phyloP scores from a whole-genome alignment of 92 coral and sea anemone genomes.

The Phymanthus crucifer region DNA sequence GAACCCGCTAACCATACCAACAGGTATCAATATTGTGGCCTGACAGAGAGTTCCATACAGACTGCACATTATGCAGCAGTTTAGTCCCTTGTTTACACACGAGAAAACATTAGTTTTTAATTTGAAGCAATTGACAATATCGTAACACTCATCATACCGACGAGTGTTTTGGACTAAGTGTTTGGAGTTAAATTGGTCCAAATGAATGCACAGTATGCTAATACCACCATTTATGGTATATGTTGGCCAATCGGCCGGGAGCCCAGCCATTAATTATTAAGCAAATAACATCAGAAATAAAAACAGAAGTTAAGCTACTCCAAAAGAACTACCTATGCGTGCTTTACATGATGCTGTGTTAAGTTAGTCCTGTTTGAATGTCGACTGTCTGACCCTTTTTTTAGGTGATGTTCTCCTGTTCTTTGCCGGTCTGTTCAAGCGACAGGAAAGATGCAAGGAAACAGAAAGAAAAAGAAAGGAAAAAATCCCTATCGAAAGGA shows the following conservation, averaged over 20 bases:
- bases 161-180: neutral
- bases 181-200: neutral
- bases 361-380: slow-evolving; percentile 14
- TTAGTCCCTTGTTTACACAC: neutral
- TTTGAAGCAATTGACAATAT: neutral
- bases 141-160: neutral
- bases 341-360: slow-evolving; percentile 13
- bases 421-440: slow-evolving; percentile 74
- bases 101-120: neutral
- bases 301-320: slow-evolving; percentile 34
- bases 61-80: neutral
- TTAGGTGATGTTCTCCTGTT: slow-evolving; percentile 91
- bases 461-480: slow-evolving; percentile 64
- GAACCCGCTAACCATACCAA: slow-evolving; percentile 22
- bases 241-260: slow-evolving; percentile 21
- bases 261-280: slow-evolving; percentile 23
- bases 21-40: slow-evolving; percentile 12
- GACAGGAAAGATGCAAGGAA: slow-evolving; percentile 67
- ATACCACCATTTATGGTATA: neutral
- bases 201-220: slow-evolving; percentile 20
- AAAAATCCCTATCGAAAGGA: slow-evolving; percentile 77
- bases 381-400: slow-evolving; percentile 29
- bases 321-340: slow-evolving; percentile 5
- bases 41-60: neutral
- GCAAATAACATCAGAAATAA: slow-evolving; percentile 19